Base-by-base conservation (phyloP, 1,140 invertebrate species). In the Rhyacophila brunnea region DNA sequence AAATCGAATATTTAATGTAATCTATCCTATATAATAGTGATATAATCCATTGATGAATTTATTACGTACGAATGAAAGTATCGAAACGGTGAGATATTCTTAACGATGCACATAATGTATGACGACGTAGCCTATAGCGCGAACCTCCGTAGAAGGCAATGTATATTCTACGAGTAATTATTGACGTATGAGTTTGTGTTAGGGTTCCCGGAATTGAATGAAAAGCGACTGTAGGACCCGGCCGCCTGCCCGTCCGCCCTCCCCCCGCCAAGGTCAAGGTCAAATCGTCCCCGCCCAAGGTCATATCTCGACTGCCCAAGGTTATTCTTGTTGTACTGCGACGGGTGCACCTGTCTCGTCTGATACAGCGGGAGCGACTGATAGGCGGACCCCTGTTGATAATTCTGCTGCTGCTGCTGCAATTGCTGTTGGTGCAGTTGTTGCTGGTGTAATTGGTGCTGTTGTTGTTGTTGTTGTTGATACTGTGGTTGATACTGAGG, bases 181-280 rank as follows among this genome's bases (percentile, higher is more conserved):
- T n/a, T 48, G 35, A 58, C 54, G 54, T 49, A 65, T n/a, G 57
- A 43, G 38, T 64, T 44, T 4, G 43, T n/a, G 52, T 60, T 64
- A n/a, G 53, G 5, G 15, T 49, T 55, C 43, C 34, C 58, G 38
- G 28, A 48, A 36, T 51, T 60, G 20, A 60, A 54, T 34, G 58
- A 49, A 35, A 58, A 61, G 20, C 58, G 46, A 55, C 32, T 54
- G 40, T 42, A 57, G 5, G 58, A 57, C 46, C 57, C 55, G 6
- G 50, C 46, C n/a, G 19, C 9, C 13, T 54, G 18, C 6, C 44
- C 14, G 36, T 17, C 44, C 58, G 66, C 62, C 55, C 45, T 45
- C 47, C 46, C 65, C 42, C 50, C 20, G 68, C 69, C 68, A 71
- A 67, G 74, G 74, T 76, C 76, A 75, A 79, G 74, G 74, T 74